Base-by-base conservation (phyloP, 30 jellyfish, hydroid and myxozoan species). In the Pelagia noctiluca region DNA sequence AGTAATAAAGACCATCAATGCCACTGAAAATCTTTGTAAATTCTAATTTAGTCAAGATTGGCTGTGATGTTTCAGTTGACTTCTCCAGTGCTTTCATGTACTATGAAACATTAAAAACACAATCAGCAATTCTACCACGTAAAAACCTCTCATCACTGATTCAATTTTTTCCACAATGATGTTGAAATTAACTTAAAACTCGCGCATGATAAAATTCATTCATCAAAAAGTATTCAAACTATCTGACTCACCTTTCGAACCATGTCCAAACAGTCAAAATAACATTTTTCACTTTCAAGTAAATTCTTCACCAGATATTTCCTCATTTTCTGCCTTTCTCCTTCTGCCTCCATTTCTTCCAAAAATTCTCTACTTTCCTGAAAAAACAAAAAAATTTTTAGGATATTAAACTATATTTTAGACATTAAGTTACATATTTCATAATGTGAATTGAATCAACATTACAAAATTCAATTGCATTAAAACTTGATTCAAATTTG, bases 11-110 rank as follows among this genome's bases (percentile, higher is more conserved):
- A 28, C 87, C 97, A 24, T 95, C 97, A 49, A 96, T 76, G 23
- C 95, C 95, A 76, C 70, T 82, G 62, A 95, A 95, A 36, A 95
- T 95, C 52, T 75, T 76, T 2, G 83, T 84, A 71, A 83, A 95
- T 46, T 95, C 99, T 2, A 79, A 92, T 48, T 50, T 80, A n/a
- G 99, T 62, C 18, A 95, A 69, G n/a, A 85, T 89, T 16, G 99
- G 99, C 49, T 87, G 97, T 0, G 99, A 95, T 53, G 99, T 89
- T 67, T 84, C 96, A 23, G 97, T 95, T 28, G 99, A 95, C 46
- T 82, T 76, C 80, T 78, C 93, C 24, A 95, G 86, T 48, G 99
- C 97, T 66, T 95, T 95, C 99, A 95, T 95, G 79, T 83, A 95
- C 99, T 95, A 61, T 4, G 64, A 90, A 65, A 30, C 29, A 62